These are phyloP conservation scores for Steatocranus sp. DNA, from an alignment of 2,797 vertebrate genomes.

Conservation along the genomic window DNA sequence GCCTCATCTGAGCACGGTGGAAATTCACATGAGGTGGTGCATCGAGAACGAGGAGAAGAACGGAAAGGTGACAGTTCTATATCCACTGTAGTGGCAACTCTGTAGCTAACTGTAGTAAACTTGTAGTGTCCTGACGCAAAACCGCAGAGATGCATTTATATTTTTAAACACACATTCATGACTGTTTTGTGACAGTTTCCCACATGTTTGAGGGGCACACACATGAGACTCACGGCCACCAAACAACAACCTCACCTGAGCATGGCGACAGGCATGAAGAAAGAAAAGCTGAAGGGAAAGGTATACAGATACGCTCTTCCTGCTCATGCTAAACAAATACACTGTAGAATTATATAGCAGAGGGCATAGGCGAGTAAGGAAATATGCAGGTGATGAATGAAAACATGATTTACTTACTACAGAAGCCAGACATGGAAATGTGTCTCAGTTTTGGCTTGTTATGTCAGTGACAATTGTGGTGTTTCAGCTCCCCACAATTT, in stretches of 20 bases:
- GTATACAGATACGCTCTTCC: neutral
- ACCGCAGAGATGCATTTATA: neutral
- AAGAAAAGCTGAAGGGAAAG: neutral
- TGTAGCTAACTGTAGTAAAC: neutral
- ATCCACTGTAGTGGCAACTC: neutral
- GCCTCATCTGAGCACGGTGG: neutral
- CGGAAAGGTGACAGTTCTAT: neutral
- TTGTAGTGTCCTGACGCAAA: neutral
- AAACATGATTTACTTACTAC: neutral
- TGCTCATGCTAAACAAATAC: neutral
- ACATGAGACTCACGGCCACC: neutral
- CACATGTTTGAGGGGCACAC: neutral
- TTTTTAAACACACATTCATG: neutral
- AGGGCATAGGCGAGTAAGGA: neutral
- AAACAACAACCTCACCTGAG: neutral
- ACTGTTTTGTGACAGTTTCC: constrained; percentile 4
- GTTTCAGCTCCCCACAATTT: neutral
- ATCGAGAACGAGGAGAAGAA: neutral
- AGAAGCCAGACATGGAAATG: neutral
- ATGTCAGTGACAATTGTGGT: neutral
- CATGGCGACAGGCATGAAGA: neutral
- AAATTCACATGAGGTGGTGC: neutral
- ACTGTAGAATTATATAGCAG: neutral
- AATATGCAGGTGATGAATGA: neutral
- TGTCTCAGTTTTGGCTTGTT: neutral